phyloP scores from a whole-genome alignment of 2,113 vertebrate genomes.

The Mus pahari region DNA sequence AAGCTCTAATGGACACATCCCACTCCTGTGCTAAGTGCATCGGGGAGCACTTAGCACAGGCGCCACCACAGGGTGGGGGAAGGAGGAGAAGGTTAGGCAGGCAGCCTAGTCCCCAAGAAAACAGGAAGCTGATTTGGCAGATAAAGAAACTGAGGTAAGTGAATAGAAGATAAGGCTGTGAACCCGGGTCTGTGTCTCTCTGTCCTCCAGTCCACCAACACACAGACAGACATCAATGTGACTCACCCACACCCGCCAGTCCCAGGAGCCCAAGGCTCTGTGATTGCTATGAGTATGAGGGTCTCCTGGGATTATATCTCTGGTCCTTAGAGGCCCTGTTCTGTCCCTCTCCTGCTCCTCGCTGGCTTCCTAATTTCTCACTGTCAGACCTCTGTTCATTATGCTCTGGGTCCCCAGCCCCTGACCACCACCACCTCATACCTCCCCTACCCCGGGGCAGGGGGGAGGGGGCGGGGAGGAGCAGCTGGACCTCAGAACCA shows the following conservation, averaged over 20 bases:
- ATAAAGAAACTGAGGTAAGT: background rate
- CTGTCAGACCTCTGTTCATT: background rate
- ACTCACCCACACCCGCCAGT: too few relatives aligned
- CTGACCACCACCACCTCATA: background rate
- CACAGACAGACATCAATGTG: background rate
- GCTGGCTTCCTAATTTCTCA: background rate
- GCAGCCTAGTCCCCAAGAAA: rapidly evolving
- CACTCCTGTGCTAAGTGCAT: too few relatives aligned
- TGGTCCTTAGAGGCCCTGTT: background rate
- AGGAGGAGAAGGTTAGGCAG: background rate
- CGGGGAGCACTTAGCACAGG: background rate
- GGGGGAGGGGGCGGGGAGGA: rapidly evolving
- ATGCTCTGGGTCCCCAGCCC: background rate
- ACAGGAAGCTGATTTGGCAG: background rate
- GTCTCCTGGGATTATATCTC: background rate
- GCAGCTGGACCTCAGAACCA: background rate
- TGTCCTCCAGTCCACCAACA: background rate
- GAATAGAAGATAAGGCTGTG: background rate
- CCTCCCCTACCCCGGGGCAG: background rate
- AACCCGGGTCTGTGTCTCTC: background rate
- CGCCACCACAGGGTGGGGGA: too few relatives aligned
- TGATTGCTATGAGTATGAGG: too few relatives aligned
- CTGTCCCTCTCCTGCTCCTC: background rate
- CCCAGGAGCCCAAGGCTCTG: background rate
- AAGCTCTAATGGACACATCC: background rate